These are phyloP conservation scores for Sparus aurata DNA, from an alignment of 2,797 vertebrate genomes.

Conservation along the genomic window DNA sequence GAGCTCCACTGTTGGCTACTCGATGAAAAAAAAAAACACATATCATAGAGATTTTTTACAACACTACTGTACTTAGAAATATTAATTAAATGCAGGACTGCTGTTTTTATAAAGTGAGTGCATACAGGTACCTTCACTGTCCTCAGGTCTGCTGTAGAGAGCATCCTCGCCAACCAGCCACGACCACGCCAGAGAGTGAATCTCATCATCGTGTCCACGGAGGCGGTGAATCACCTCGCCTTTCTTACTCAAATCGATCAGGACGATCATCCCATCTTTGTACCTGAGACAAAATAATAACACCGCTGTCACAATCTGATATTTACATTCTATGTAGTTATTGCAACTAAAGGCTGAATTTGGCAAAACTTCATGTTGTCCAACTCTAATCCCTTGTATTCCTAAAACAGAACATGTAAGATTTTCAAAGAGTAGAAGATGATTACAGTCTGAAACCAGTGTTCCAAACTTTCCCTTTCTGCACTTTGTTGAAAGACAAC, in stretches of 20 bases:
- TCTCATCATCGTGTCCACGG: conserved; percentile 96
- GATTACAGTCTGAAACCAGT: too few species aligned
- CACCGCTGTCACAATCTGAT: too few species aligned
- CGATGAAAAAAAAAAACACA: conserved; percentile 5
- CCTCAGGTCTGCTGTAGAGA: conserved; percentile 74
- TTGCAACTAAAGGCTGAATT: not conserved
- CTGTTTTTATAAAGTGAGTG: not conserved
- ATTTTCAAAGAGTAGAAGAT: too few species aligned
- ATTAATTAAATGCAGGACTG: not conserved
- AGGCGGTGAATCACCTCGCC: conserved; percentile 91
- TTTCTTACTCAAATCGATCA: conserved; percentile 94
- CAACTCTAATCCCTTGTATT: too few species aligned
- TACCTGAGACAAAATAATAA: conserved; percentile 83
- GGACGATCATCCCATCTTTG: conserved; percentile 95
- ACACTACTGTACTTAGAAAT: not conserved
- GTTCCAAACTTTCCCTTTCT: too few species aligned
- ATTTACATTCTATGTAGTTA: too few species aligned
- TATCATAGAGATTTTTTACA: not conserved
- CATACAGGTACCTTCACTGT: conserved; percentile 81
- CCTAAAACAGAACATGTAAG: too few species aligned
- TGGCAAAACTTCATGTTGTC: not conserved
- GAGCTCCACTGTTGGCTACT: conserved; percentile 69
- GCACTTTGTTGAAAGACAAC: not conserved
- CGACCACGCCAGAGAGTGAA: conserved; percentile 95
- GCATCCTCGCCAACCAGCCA: conserved; percentile 85